These are phyloP conservation scores for Aleiodes testaceus DNA, from an alignment of 2,888 invertebrate genomes.

Conservation along the genomic window DNA sequence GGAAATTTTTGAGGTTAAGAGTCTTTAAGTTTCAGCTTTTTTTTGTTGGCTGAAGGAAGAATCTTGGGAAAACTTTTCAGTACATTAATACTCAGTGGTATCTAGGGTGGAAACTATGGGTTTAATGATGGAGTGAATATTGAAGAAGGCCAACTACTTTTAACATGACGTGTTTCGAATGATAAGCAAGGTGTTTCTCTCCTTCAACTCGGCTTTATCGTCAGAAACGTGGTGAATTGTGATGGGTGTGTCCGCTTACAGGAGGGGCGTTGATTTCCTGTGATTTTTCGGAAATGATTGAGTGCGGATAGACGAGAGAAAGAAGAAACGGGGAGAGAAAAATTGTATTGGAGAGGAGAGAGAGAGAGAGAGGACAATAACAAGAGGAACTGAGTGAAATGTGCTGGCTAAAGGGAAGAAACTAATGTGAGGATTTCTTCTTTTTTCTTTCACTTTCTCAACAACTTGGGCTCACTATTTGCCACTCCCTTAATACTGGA, in stretches of 20 bases:
- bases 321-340: conserved; percentile 30
- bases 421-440: conserved; percentile 29
- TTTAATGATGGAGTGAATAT: conserved; percentile 2
- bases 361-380: not conserved
- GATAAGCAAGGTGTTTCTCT: conserved; percentile 49
- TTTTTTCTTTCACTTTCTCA: conserved; percentile 32
- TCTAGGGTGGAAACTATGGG: not conserved
- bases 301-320: conserved; percentile 46
- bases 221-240: conserved; percentile 16
- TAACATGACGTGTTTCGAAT: conserved; percentile 51
- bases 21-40: not conserved
- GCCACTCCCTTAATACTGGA: conserved; percentile 20
- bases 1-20: too few relatives aligned
- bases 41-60: not conserved
- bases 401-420: not conserved
- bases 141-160: too few relatives aligned
- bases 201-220: conserved; percentile 46
- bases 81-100: conserved; percentile 11
- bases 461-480: conserved; percentile 15
- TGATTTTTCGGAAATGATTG: conserved; percentile 51
- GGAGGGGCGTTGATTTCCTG: conserved; percentile 50
- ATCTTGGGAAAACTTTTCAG: conserved; percentile 3
- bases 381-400: not conserved
- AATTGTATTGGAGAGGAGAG: not conserved
- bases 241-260: conserved; percentile 50